These are phyloP conservation scores for Subacronicta megacephala DNA, from an alignment of 2,888 invertebrate genomes.

Conservation along the genomic window DNA sequence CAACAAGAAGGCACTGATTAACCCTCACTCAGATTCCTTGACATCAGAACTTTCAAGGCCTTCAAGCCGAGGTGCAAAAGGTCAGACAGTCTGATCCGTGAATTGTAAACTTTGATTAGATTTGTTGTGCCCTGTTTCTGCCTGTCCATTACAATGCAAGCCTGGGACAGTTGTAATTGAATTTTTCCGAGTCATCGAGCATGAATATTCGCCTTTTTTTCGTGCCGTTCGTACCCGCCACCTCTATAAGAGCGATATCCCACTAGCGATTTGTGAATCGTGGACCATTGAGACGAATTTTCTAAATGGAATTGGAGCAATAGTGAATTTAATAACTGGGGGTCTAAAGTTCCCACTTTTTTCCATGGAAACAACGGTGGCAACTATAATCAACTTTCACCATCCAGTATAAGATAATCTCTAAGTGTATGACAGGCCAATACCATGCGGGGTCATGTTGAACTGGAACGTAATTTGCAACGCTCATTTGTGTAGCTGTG, in stretches of 20 bases:
- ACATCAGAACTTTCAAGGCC: constrained; percentile 48
- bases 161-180: constrained; percentile 74
- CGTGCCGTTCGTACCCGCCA: constrained; percentile 40
- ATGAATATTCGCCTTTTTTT: constrained; percentile 54
- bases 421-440: no score
- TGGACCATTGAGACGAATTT: no score
- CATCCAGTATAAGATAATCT: no score
- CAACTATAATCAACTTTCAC: no score
- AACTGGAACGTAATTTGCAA: no score
- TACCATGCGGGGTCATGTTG: no score
- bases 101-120: constrained; percentile 72
- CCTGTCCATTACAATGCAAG: constrained; percentile 73
- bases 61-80: constrained; percentile 42
- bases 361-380: no score
- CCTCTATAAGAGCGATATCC: constrained; percentile 41
- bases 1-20: constrained; percentile 22
- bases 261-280: background rate
- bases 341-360: no score
- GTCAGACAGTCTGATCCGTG: constrained; percentile 39
- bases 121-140: constrained; percentile 61
- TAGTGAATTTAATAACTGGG: no score
- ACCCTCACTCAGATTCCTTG: constrained; percentile 25
- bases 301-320: no score
- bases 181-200: constrained; percentile 76
- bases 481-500: no score